Evolutionary conservation across 2,113 vertebrate genomes (phyloP), one percentile per base, ranked within the genome.

Genomic region (Addax nasomaculatus): DNA sequence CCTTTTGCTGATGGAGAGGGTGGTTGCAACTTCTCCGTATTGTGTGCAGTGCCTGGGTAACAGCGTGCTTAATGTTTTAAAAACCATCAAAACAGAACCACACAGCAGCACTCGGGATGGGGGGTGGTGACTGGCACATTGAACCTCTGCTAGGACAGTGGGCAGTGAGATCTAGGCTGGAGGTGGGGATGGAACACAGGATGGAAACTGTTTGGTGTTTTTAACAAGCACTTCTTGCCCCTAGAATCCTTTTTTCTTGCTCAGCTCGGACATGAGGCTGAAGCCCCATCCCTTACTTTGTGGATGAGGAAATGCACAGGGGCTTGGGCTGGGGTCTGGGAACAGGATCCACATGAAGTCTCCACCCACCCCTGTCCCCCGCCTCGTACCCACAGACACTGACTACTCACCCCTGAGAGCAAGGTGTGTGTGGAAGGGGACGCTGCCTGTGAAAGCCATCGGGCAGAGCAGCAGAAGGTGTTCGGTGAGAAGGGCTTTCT

Each of bases 91-190:
- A 45, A 62, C 49, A 49, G 33, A 39, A 17, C 23, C 58, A 49
- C 49, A 33, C 1, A 3, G 81, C 43, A 17, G 57, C 19, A 14
- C 78, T 6, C 5, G 6, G 60, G 60, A 25, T 5, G 3, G 60
- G 21, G 33, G 47, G 16, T 14, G 30, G 16, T 53, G 3, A 4
- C 1, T 73, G 83, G 6, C 25, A 3, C 0, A 0, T n/a, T 45
- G 29, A 7, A 12, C 39, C 87, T 49, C 58, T 57, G n/a, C 78
- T 62, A 19, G 39, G 33, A 58, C 49, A 16, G 13, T 25, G 25
- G 87, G 62, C 19, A 47, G 21, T 83, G 45, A 83, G 45, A 2
- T 58, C 16, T 4, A 45, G 87, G 73, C 73, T 25, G 60, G 30
- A 33, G 5, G 36, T 36, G 83, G 14, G 67, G 73, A 2, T 39